phyloP scores from a whole-genome alignment of 2,888 invertebrate species.

The Drosophila barbarae region DNA sequence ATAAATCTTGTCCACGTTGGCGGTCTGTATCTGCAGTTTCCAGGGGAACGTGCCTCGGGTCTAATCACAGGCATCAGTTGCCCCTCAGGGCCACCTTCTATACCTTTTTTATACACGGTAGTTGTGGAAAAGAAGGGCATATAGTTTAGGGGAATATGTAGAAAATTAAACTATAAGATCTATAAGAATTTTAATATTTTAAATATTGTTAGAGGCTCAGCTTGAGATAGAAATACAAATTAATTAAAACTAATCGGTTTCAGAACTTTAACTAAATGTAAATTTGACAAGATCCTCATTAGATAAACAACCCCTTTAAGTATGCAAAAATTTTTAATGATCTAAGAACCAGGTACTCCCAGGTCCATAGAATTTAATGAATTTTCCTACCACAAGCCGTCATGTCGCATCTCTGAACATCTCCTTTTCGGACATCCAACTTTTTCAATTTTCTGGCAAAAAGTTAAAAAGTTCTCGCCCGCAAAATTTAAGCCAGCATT shows the following conservation, averaged over 20 bases:
- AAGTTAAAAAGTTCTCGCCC: conserved; percentile 24
- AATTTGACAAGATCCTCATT: no score
- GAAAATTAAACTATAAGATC: no score
- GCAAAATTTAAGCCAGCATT: conserved; percentile 39
- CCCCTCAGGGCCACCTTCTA: conserved; percentile 45
- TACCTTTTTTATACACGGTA: conserved; percentile 5
- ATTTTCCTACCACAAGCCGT: conserved; percentile 7
- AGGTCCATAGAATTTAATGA: neutral
- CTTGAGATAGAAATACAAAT: neutral
- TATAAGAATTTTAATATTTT: neutral
- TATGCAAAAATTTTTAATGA: neutral
- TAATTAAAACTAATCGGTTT: neutral
- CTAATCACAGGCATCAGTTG: conserved; percentile 66
- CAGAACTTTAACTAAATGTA: no score
- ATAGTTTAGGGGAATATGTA: neutral
- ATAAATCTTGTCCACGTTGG: conserved; percentile 67
- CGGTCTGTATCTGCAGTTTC: conserved; percentile 45
- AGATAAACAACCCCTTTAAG: no score
- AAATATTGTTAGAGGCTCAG: neutral
- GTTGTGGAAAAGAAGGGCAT: neutral
- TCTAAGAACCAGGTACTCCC: neutral
- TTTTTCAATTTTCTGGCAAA: conserved; percentile 37
- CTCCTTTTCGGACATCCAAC: conserved; percentile 11
- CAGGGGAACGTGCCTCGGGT: conserved; percentile 52
- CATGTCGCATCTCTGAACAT: conserved; percentile 1